Base-by-base conservation (phyloP, 2,113 vertebrate species). In the Spea multiplicata region DNA sequence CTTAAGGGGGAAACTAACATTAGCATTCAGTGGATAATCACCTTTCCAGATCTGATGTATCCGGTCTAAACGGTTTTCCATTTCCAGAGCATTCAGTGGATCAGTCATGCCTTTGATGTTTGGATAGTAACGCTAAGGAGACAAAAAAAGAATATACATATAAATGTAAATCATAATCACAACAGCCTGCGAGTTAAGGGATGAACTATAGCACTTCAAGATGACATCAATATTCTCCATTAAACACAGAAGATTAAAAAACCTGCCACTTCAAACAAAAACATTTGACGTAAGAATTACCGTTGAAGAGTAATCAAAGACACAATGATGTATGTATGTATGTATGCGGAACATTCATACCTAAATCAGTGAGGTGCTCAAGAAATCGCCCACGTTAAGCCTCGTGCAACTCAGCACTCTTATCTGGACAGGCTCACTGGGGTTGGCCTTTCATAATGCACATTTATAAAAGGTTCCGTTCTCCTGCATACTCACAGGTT, bases 31-130 rank as follows among this genome's bases (percentile, higher is more conserved):
- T 30, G 30, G 30, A 30, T 30, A 30, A 30, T 30, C 53, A 95
- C 97, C 97, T 93, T 93, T 93, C 97, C 97, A 98, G 47, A 98
- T 89, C 0, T 88, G 81, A 55, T 96, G 96, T 83, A 97, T 84
- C 76, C 90, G 9, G 76, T 98, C 96, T 48, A 98, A 84, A 5
- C 94, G 90, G 80, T 84, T 90, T 75, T 95, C 95, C 0, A 94
- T 91, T 83, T 98, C 96, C 83, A 98, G 77, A 0, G 95, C 93
- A 86, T 94, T 95, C 47, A 98, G 91, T 68, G 98, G 84, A 17
- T 91, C 89, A 66, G 73, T 73, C 78, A 97, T 61, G 3, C 84
- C 87, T 79, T 90, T 89, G 13, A 81, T n/a, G 82, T 74, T 87
- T 1, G 95, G 96, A 84, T 93, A 94, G 81, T 88, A 93, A 44